Percentiles rank a stretch among this genome's conserved stretches.
Evolutionary conservation across 2,888 invertebrate genomes (phyloP).

Genomic region (Saturnia japonica): DNA sequence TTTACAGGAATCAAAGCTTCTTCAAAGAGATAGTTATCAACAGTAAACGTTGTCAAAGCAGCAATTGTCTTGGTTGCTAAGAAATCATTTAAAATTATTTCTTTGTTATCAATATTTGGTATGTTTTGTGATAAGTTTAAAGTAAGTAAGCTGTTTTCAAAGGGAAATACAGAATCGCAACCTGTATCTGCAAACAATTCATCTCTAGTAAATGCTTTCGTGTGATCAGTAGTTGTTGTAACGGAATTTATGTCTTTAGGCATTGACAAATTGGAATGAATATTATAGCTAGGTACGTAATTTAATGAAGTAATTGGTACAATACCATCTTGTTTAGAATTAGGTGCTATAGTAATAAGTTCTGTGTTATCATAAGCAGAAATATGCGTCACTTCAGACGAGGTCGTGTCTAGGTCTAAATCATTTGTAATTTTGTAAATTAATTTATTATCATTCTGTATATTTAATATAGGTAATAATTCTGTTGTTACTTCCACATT

Average conservation of each 20-base stretch:
- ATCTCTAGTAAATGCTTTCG: neutral
- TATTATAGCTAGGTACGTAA: neutral
- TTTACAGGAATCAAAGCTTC: neutral
- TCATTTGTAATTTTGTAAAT: neutral
- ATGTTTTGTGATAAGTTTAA: slow-evolving; percentile 1
- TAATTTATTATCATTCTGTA: neutral
- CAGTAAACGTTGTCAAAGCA: neutral
- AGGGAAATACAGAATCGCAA: neutral
- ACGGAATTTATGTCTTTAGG: neutral
- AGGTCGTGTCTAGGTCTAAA: neutral
- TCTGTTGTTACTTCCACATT: neutral
- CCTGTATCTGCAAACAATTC: neutral
- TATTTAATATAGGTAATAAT: neutral
- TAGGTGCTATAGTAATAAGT: neutral
- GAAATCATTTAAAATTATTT: neutral
- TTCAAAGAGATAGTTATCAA: neutral
- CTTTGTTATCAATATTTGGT: neutral
- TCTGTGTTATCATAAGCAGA: neutral
- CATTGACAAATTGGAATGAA: neutral
- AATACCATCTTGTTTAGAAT: neutral
- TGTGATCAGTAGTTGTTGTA: neutral
- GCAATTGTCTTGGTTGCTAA: neutral
- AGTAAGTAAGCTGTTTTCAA: neutral
- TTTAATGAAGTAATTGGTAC: neutral
- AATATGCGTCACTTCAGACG: neutral